These are phyloP conservation scores for Clarias laeviceps DNA, from an alignment of 2,797 vertebrate genomes.

Conservation along the genomic window DNA sequence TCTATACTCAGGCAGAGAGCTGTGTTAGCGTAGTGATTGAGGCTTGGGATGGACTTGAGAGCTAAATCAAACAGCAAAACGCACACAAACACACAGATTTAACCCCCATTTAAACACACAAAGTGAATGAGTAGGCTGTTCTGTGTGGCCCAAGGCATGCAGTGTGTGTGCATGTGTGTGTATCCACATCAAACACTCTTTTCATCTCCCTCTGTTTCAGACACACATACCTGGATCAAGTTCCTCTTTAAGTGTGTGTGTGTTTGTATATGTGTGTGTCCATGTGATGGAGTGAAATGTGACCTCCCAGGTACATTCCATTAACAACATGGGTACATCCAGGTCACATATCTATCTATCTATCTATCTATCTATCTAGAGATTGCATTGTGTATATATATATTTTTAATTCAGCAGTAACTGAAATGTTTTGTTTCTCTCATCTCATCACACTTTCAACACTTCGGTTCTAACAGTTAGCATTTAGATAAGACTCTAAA, in stretches of 20 bases:
- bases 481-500: neutral
- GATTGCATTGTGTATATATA: neutral
- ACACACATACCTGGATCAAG: conserved; percentile 45
- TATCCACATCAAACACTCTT: conserved; percentile 37
- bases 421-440: neutral
- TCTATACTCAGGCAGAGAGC: neutral
- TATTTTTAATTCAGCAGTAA: neutral
- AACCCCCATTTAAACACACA: conserved; percentile 27
- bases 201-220: conserved; percentile 9
- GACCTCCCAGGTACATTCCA: conserved; percentile 29
- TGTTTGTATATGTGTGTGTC: neutral
- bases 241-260: conserved; percentile 17
- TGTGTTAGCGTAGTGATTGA: neutral
- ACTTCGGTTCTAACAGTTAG: neutral
- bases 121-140: conserved; percentile 27
- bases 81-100: neutral
- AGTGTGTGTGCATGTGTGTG: conserved; percentile 9
- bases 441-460: neutral
- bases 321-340: conserved; percentile 7
- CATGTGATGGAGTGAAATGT: conserved; percentile 36
- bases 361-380: neutral
- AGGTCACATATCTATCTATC: neutral
- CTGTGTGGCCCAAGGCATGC: conserved; percentile 32
- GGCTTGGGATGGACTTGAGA: neutral
- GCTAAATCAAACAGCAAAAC: neutral